Base-by-base conservation (phyloP, 2,113 vertebrate genomes). In the Neoarius graeffei region DNA sequence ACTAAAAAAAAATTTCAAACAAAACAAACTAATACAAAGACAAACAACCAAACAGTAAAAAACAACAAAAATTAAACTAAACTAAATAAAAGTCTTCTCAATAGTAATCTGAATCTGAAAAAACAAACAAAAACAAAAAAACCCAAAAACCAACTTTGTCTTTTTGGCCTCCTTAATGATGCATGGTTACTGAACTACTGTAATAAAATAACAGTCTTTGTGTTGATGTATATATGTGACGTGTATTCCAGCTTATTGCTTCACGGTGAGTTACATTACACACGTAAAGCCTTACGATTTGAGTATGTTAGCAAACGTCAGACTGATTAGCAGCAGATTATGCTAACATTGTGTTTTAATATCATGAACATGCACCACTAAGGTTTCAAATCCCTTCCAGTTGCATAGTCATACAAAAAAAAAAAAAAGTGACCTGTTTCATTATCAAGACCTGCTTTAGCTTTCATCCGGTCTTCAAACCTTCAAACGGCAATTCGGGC, bases 331-430 rank as follows among this genome's bases (percentile, higher is more conserved):
- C 52, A 85, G 42, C 83, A 69, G 15, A 64, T 42, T 85, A 9
- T 56, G 52, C 76, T 52, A 69, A 77, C 81, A 35, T 56, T 86
- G 86, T 80, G 59, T 66, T 71, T 25, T 52, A 56, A 48, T 67
- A 87, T 89, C 30, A 56, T 69, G 54, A 86, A 59, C 87, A 84
- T 86, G 87, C 85, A 86, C n/a, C 77, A n/a, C 54, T 56, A 15
- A 62, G 7, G 82, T 50, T 77, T 84, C 60, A 20, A 14, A 85
- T 87, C 89, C 82, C 81, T 85, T 91, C 91, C 91, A 94, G 92
- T 91, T 94, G 92, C 91, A 91, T 93, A 94, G 94, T 93, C 92
- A 93, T 52, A 83, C 89, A 91, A 90, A 91, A n/a, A 9, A 74
- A 5, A 23, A 90, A 90, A 7, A n/a, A 88, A 90, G 82, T 81